Conservation (phyloP, 2,113 vertebrate genomes). For the Corythornis cristatus region DNA sequence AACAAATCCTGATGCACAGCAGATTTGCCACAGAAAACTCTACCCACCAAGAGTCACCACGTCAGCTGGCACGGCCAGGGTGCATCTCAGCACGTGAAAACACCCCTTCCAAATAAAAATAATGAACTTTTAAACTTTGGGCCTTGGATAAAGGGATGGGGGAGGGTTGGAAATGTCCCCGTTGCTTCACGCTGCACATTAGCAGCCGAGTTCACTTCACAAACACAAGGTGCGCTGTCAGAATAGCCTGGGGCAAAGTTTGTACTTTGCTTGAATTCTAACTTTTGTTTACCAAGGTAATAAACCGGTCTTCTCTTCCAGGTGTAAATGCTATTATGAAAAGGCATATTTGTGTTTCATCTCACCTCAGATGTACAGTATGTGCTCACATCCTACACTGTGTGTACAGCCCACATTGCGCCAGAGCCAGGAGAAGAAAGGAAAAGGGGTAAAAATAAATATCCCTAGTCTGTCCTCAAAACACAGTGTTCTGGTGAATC, state of each 20-base stretch:
- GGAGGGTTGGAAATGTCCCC: constrained; percentile 16
- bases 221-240: constrained; percentile 80
- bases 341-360: constrained; percentile 79
- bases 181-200: constrained; percentile 62
- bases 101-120: background rate
- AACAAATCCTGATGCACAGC: background rate
- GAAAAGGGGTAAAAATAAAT: constrained; percentile 21
- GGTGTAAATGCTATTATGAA: constrained; percentile 84
- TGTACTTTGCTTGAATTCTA: constrained; percentile 83
- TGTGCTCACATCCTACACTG: constrained; percentile 66
- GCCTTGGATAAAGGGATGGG: constrained; percentile 2
- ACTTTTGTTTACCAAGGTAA: constrained; percentile 83
- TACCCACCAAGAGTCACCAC: background rate
- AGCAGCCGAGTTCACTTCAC: constrained; percentile 68
- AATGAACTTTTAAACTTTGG: constrained; percentile 62
- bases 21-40: background rate
- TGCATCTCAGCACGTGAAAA: background rate
- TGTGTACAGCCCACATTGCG: constrained; percentile 48
- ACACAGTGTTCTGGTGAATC: background rate
- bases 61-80: background rate
- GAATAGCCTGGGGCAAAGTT: constrained; percentile 81
- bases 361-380: constrained; percentile 76
- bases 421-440: constrained; percentile 32
- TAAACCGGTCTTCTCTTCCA: constrained; percentile 80
- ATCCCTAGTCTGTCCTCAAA: background rate